These are phyloP conservation scores for Dendroctonus ponderosae DNA, from an alignment of 1,140 invertebrate genomes.

Conservation along the genomic window DNA sequence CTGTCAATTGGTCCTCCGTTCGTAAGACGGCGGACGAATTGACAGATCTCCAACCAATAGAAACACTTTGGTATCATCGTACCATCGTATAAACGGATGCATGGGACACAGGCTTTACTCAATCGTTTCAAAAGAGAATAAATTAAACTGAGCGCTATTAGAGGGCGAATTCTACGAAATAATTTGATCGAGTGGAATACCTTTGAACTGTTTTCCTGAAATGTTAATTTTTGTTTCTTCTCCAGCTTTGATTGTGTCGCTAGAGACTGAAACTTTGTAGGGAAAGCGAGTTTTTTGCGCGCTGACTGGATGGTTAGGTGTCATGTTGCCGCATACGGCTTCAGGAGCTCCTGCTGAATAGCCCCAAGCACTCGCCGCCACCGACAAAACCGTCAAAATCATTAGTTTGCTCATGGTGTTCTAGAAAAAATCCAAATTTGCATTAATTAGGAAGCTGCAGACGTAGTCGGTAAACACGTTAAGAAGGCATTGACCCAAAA, in stretches of 20 bases:
- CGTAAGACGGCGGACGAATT: no score
- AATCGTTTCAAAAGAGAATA: background rate
- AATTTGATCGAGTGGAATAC: background rate
- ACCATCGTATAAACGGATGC: no score
- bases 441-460: background rate
- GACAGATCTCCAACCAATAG: no score
- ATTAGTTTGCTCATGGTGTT: slow-evolving; percentile 13
- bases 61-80: no score
- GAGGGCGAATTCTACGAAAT: background rate
- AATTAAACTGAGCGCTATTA: background rate
- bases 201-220: slow-evolving; percentile 48
- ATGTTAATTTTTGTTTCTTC: slow-evolving; percentile 47
- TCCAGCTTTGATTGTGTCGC: slow-evolving; percentile 43
- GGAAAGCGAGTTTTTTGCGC: slow-evolving; percentile 46
- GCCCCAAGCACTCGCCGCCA: slow-evolving; percentile 31
- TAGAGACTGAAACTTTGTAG: slow-evolving; percentile 47
- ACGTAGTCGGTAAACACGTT: background rate
- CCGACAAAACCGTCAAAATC: slow-evolving; percentile 10
- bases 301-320: slow-evolving; percentile 47
- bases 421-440: background rate
- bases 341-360: slow-evolving; percentile 49
- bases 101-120: no score
- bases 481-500: background rate
- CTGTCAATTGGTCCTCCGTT: no score
- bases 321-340: slow-evolving; percentile 49